Conservation (phyloP, 2,888 invertebrate genomes). For the Lasioglossum oenotherae region DNA sequence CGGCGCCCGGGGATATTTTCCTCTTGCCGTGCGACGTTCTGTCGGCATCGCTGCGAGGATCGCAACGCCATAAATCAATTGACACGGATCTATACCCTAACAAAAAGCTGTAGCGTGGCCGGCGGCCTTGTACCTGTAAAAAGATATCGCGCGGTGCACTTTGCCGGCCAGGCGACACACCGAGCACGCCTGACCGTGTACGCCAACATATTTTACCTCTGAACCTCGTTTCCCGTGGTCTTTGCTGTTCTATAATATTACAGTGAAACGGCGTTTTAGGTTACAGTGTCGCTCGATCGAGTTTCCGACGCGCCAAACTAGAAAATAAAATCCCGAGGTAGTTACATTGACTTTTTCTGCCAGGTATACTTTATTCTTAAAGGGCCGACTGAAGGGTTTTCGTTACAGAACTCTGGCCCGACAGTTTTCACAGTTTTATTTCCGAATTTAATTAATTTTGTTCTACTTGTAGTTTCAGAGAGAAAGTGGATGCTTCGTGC, state of each 20-base stretch:
- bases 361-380: too few relatives aligned
- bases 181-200: neutral
- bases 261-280: neutral
- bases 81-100: neutral
- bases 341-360: neutral
- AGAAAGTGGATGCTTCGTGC: too few relatives aligned
- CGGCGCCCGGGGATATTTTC: neutral
- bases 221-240: constrained; percentile 19
- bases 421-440: too few relatives aligned
- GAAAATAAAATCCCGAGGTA: neutral
- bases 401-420: too few relatives aligned
- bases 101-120: neutral
- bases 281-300: neutral
- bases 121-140: neutral
- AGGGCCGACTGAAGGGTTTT: too few relatives aligned
- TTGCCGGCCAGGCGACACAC: constrained; percentile 13
- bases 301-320: neutral
- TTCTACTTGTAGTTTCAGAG: too few relatives aligned
- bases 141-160: constrained; percentile 32
- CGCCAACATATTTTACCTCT: constrained; percentile 23
- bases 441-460: too few relatives aligned
- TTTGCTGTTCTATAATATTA: neutral
- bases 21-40: neutral
- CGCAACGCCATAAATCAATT: neutral
- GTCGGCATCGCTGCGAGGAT: neutral